phyloP scores from a whole-genome alignment of 2,797 vertebrate species.

The Manis crassicaudata region DNA sequence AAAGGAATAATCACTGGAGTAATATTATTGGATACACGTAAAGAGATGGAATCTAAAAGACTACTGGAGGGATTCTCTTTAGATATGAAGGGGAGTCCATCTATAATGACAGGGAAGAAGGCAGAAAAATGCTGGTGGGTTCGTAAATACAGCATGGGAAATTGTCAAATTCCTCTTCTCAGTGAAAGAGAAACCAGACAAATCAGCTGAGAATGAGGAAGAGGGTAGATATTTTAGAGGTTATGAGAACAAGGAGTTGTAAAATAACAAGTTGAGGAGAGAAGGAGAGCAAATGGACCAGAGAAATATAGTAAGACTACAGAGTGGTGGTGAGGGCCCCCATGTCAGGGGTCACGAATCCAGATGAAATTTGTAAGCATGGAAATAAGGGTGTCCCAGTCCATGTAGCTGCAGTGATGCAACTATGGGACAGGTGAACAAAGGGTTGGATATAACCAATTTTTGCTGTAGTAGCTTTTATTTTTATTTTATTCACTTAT shows the following conservation, averaged over 20 bases:
- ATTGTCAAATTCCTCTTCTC: constrained; percentile 20
- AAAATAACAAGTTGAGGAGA: not conserved
- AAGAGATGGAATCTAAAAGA: not conserved
- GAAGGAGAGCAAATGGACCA: not conserved
- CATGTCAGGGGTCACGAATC: not conserved
- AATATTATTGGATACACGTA: not conserved
- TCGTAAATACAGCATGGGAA: not conserved
- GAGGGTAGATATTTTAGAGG: not conserved
- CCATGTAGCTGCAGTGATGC: not conserved
- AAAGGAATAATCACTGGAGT: not conserved
- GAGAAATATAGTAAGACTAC: rapidly evolving
- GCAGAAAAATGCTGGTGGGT: not conserved
- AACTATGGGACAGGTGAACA: not conserved
- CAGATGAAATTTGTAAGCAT: not conserved
- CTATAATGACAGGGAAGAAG: not conserved
- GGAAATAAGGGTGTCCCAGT: not conserved
- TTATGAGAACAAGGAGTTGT: not conserved
- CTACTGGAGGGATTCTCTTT: not conserved
- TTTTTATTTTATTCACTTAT: not conserved
- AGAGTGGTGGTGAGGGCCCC: not conserved
- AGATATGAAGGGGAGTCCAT: not conserved
- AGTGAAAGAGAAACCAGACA: not conserved
- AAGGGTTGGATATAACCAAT: not conserved
- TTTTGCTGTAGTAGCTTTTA: not conserved
- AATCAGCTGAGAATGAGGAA: not conserved